Percentiles rank a stretch among this genome's conserved stretches.
These are phyloP conservation scores for Rapana venosa DNA, from an alignment of 2,888 invertebrate genomes.

Conservation along the genomic window DNA sequence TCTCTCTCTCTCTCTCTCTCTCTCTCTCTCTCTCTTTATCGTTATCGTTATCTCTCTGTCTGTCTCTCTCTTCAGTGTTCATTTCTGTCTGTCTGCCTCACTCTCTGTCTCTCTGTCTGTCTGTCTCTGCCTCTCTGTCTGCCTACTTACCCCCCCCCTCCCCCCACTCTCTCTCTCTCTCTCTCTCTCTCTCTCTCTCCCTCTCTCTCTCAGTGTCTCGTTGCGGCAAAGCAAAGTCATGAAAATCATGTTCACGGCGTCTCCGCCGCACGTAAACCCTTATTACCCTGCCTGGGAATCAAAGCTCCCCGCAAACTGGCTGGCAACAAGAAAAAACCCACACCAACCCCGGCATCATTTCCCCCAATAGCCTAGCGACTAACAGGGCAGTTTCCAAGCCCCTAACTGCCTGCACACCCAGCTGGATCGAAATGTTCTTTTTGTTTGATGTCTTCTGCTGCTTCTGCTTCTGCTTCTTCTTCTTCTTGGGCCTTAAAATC, in stretches of 20 bases:
- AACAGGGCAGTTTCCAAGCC: no score
- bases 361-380: no score
- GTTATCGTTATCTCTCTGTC: not conserved
- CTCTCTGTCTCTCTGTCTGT: not conserved
- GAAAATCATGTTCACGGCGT: no score
- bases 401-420: no score
- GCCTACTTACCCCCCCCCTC: not conserved
- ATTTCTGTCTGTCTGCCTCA: not conserved
- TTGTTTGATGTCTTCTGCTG: not conserved
- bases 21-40: not conserved
- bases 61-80: not conserved
- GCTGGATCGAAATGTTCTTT: no score
- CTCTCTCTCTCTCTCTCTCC: conserved; percentile 3
- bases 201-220: not conserved
- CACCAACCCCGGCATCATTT: no score
- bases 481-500: not conserved
- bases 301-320: no score
- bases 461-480: not conserved
- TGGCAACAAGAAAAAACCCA: no score
- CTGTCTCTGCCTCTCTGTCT: not conserved
- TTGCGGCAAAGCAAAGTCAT: no score
- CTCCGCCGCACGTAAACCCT: no score
- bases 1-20: not conserved
- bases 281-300: no score
- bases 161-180: not conserved